Evolutionary conservation across 1,140 invertebrate species (phyloP), one percentile per base, ranked within the genome.

Genomic region (Macrobrachium rosenbergii): DNA sequence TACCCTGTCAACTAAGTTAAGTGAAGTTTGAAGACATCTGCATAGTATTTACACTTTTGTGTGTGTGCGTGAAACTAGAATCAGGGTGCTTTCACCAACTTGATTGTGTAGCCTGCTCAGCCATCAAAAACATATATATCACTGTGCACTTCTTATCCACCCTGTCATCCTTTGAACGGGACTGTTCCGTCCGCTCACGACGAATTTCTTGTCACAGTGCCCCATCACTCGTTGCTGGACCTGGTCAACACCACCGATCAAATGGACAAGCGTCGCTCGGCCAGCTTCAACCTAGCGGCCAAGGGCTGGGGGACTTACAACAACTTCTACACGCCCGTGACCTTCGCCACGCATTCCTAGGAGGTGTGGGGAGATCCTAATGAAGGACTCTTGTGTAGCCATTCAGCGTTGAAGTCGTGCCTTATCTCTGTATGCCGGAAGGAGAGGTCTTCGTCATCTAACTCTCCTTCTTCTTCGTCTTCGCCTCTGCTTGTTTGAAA

Each of bases 241-340:
- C n/a, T 45, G 59, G 16, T 87, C 78, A 21, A 2, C 28, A 19
- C 8, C 8, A 63, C 43, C 0, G 77, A 79, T 19, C 43, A 62
- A 58, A 17, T 1, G 7, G 58, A 87, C 37, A 87, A 87, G 67
- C 84, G 84, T 63, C 78, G 79, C 23, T 87, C 84, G 19, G 12
- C 60, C 58, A 87, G 69, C 84, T 87, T 87, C 69, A 87, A 87
- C 78, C 43, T 87, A 52, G 84, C 84, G 10, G 84, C 84, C 69
- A 87, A 87, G 84, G 84, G 84, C 23, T 87, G 78, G 78, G 84
- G 84, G 58, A 87, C 84, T 67, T 87, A 87, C 78, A 82, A 81
- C 60, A 87, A 81, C 58, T 81, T 81, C 84, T 87, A 87, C 72
- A 79, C 64, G 45, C 78, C 84, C 8, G 43, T 87, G 17, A 75